Conservation (phyloP, 2,888 invertebrate species). For the Chrysomela aeneicollis region DNA sequence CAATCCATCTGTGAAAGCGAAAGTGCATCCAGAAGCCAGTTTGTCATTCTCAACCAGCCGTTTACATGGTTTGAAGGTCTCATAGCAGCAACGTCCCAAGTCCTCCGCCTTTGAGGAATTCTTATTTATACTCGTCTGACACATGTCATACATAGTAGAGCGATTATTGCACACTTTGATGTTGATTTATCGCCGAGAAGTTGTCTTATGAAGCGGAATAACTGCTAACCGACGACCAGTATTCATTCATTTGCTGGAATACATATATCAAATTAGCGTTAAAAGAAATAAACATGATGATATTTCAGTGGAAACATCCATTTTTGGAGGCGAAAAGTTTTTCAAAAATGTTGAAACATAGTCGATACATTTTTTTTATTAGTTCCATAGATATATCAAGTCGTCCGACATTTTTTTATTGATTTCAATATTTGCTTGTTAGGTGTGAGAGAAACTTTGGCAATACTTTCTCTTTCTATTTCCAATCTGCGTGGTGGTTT, state of each 20-base stretch:
- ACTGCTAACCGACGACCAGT: background rate
- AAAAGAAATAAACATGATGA: too few species aligned
- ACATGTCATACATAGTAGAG: slow-evolving; percentile 27
- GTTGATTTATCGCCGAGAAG: slow-evolving; percentile 27
- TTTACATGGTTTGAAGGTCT: slow-evolving; percentile 26
- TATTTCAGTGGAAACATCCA: too few species aligned
- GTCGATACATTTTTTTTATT: too few species aligned
- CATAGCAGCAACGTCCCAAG: slow-evolving; percentile 11
- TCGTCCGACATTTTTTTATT: too few species aligned
- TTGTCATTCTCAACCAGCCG: slow-evolving; percentile 45
- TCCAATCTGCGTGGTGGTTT: too few species aligned
- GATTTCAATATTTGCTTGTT: too few species aligned
- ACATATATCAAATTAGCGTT: background rate
- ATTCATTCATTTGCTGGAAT: background rate
- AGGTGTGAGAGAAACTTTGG: too few species aligned
- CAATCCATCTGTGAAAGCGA: slow-evolving; percentile 53
- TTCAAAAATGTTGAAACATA: too few species aligned
- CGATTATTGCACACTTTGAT: slow-evolving; percentile 32
- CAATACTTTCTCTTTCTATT: too few species aligned
- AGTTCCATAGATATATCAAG: too few species aligned
- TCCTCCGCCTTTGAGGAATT: slow-evolving; percentile 14
- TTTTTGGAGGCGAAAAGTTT: too few species aligned
- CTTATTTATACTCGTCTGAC: slow-evolving; percentile 30
- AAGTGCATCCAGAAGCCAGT: slow-evolving; percentile 40
- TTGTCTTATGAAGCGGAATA: slow-evolving; percentile 15